Evolutionary conservation across 1,140 invertebrate genomes (phyloP).

Genomic region (Meloidogyne exigua): DNA sequence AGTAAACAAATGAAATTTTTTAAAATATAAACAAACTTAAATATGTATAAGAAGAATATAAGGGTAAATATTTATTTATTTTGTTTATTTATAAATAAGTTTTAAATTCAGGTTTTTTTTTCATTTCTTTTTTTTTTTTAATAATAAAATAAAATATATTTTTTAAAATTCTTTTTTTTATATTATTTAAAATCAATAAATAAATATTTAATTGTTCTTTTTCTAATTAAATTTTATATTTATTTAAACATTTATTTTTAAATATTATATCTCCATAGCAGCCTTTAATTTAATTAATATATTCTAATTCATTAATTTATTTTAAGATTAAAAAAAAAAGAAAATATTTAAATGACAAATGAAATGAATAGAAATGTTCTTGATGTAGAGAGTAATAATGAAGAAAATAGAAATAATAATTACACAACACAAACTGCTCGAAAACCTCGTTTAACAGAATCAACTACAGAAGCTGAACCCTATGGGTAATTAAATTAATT

Average conservation of each 20-base stretch:
- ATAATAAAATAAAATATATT: too few species aligned
- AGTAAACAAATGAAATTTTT: too few species aligned
- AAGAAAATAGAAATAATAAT: background rate
- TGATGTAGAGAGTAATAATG: background rate
- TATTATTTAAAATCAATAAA: too few species aligned
- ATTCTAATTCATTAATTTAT: background rate
- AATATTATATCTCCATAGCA: background rate
- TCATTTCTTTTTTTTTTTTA: too few species aligned
- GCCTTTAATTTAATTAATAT: background rate
- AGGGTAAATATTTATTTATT: too few species aligned
- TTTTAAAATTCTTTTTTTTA: too few species aligned
- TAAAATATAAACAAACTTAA: too few species aligned
- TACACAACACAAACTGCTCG: background rate
- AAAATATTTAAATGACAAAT: background rate
- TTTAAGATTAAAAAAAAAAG: background rate
- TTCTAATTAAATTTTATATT: too few species aligned
- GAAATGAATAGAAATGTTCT: background rate
- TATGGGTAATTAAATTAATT: constrained; percentile 13
- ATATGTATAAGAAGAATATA: too few species aligned
- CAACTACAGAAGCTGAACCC: constrained; percentile 13
- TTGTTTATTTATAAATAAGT: too few species aligned
- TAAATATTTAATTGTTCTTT: too few species aligned
- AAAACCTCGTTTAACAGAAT: background rate
- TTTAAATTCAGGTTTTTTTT: too few species aligned
- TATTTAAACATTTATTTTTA: background rate